These are phyloP conservation scores for Toxostoma redivivum DNA, from an alignment of 2,113 vertebrate species.

Conservation along the genomic window DNA sequence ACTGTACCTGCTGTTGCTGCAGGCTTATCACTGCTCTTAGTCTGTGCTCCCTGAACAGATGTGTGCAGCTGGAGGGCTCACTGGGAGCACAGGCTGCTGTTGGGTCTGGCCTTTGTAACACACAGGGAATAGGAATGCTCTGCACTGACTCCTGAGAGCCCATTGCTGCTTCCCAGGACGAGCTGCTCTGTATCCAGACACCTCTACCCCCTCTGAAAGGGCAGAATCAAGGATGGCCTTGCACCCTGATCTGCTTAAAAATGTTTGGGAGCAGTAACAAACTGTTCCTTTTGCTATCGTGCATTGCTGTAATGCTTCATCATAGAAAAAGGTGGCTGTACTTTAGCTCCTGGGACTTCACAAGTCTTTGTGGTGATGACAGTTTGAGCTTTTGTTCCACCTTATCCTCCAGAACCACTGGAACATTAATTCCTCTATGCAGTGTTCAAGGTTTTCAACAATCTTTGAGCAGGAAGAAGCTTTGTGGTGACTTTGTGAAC, in stretches of 20 bases:
- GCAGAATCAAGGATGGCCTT: neutral
- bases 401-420: neutral
- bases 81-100: neutral
- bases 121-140: neutral
- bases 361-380: neutral
- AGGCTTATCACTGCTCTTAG: neutral
- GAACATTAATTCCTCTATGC: neutral
- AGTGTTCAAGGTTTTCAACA: neutral
- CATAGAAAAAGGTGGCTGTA: neutral
- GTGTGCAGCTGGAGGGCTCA: neutral
- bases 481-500: neutral
- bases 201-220: neutral
- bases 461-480: neutral
- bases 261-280: neutral
- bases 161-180: neutral
- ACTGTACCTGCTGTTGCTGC: neutral
- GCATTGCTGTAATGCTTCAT: accelerated
- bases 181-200: neutral
- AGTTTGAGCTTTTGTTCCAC: neutral
- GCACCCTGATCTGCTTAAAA: neutral
- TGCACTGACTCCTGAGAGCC: neutral
- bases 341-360: neutral
- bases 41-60: neutral
- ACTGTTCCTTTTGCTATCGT: neutral
- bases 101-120: neutral